phyloP scores from a whole-genome alignment of 2,888 invertebrate species.

The Hofmannophila pseudospretella region DNA sequence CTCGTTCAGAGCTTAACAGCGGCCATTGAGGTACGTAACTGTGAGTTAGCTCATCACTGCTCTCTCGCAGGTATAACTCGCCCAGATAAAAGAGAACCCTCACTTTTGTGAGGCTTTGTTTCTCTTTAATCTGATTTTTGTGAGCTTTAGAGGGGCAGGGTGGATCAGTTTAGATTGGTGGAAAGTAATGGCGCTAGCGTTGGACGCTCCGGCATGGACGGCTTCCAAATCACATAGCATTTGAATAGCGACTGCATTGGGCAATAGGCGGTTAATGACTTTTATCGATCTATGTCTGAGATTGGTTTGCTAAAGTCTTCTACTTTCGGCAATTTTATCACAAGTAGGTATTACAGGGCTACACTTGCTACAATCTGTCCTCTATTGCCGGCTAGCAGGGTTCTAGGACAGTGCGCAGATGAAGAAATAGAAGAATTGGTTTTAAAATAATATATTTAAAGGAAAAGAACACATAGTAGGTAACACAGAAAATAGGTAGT shows the following conservation, averaged over 20 bases:
- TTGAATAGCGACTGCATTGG: slow-evolving; percentile 59
- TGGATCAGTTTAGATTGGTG: slow-evolving; percentile 39
- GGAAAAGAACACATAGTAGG: no score
- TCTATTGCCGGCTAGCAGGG: no score
- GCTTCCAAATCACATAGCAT: slow-evolving; percentile 66
- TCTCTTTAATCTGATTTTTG: slow-evolving; percentile 18
- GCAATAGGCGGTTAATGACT: slow-evolving; percentile 52
- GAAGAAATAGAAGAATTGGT: no score
- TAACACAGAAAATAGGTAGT: no score
- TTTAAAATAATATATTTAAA: no score
- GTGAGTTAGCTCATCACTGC: slow-evolving; percentile 61
- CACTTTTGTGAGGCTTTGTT: slow-evolving; percentile 18
- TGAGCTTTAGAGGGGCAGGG: slow-evolving; percentile 19
- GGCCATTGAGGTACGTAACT: slow-evolving; percentile 56
- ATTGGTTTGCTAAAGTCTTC: background rate
- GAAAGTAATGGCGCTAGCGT: slow-evolving; percentile 40
- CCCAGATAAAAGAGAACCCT: slow-evolving; percentile 39
- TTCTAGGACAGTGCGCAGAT: no score
- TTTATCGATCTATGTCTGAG: slow-evolving; percentile 39
- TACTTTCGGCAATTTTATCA: background rate
- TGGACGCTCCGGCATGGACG: slow-evolving; percentile 48
- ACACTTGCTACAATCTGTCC: no score
- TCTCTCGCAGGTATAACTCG: slow-evolving; percentile 47
- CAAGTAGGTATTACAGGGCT: no score
- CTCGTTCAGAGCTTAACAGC: slow-evolving; percentile 58